Evolutionary conservation across 2,888 invertebrate genomes (phyloP), one percentile per base, ranked within the genome.

Genomic region (Epirrhoe alternata): DNA sequence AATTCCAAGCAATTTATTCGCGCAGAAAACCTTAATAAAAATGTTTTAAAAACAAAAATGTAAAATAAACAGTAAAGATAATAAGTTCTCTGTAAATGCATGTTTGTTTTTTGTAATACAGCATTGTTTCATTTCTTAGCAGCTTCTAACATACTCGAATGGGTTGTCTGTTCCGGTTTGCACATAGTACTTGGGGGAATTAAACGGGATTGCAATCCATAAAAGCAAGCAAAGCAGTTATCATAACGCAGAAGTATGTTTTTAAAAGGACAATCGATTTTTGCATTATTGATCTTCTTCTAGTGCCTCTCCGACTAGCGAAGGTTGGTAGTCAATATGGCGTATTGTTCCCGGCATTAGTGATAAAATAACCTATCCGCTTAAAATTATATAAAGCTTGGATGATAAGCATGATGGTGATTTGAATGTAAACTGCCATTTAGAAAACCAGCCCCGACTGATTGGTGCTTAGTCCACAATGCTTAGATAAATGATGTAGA

Each of bases 401-500:
- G 54, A 59, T 59, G 42, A 64, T 64, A 49, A 59, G 16, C 31
- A 17, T 55, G 55, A 60, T 45, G 55, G 64, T 60, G 55, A 64
- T 59, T 66, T 50, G 35, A 69, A 65, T 68, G 33, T 38, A 58
- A 64, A 60, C 64, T 61, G 52, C 59, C 45, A 49, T 66, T 66
- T 59, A 56, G 61, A 64, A 66, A 64, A 59, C 56, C 42, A 57
- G 61, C 33, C 52, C 45, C 47, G 30, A 35, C 55, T 66, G 66
- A 69, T 64, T 60, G 66, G 63, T 63, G 56, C 54, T 62, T 65
- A 69, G 35, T 60, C 35, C 17, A 69, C 69, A 69, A 66, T 66
- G 60, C 33, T 38, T 61, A 50, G 69, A 64, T 66, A 59, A 63
- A 63, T 55, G 58, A 58, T 64, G n/a, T 42, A 64, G 64, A 66